These are phyloP conservation scores for Peucedramus taeniatus DNA, from an alignment of 2,113 vertebrate genomes.

Conservation along the genomic window DNA sequence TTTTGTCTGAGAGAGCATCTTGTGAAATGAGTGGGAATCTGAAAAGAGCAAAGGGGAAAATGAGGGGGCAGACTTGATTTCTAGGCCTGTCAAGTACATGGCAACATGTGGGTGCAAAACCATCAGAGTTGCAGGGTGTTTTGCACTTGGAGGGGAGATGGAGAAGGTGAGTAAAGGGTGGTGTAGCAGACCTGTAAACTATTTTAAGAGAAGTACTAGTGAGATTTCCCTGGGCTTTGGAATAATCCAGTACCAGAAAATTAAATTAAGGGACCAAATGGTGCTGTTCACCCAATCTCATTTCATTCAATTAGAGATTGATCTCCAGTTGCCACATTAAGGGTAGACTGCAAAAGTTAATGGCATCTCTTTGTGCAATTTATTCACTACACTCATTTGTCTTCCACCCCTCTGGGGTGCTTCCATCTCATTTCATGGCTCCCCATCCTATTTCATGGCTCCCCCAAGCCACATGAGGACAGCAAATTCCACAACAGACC, in stretches of 20 bases:
- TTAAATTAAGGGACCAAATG: not conserved
- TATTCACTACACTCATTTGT: not conserved
- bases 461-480: not conserved
- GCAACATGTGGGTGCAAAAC: not conserved
- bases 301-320: not conserved
- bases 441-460: not conserved
- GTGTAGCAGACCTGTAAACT: not conserved
- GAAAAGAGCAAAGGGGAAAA: not conserved
- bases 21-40: not conserved
- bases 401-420: not conserved
- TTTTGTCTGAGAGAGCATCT: not conserved
- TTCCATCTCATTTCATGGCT: not conserved
- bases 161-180: not conserved
- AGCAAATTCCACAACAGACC: not conserved
- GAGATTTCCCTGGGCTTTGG: not conserved
- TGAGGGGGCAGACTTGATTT: not conserved
- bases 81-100: not conserved
- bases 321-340: not conserved
- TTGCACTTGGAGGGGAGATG: not conserved
- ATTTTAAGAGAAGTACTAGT: not conserved
- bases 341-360: not conserved
- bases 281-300: not conserved
- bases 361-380: not conserved
- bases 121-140: not conserved
- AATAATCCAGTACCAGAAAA: not conserved